phyloP scores from a whole-genome alignment of 2,113 vertebrate species.

The Thinocorus orbignyianus region DNA sequence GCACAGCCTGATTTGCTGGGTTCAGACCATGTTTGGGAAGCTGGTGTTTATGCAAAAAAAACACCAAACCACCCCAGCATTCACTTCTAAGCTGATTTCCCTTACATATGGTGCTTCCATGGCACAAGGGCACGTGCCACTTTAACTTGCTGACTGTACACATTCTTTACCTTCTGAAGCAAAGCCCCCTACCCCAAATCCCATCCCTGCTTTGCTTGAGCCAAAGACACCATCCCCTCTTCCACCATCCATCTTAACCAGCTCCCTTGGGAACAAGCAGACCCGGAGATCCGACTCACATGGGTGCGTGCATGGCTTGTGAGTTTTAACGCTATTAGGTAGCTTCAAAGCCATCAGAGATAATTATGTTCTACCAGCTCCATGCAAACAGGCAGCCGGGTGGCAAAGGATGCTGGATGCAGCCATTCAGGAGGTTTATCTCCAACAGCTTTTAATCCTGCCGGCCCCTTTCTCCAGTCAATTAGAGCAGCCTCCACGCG shows the following conservation, averaged over 20 bases:
- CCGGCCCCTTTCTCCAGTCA: background rate
- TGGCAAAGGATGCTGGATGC: background rate
- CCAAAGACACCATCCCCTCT: background rate
- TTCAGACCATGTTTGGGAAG: background rate
- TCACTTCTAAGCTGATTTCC: background rate
- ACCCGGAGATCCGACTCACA: accelerated
- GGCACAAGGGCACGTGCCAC: background rate
- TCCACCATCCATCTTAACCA: background rate
- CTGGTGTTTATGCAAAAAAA: background rate
- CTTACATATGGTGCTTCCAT: accelerated
- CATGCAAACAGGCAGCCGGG: background rate
- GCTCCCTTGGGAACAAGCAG: background rate
- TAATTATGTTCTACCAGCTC: background rate
- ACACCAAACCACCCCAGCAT: accelerated
- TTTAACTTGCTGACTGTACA: background rate
- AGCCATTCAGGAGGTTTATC: background rate
- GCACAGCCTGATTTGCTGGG: background rate
- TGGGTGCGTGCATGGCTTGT: background rate
- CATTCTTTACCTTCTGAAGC: background rate
- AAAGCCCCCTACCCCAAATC: background rate
- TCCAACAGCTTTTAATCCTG: slow-evolving; percentile 21
- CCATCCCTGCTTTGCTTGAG: background rate
- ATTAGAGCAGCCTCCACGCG: background rate
- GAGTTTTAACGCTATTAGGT: background rate
- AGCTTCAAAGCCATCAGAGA: background rate